Percentiles rank a stretch among this genome's conserved stretches.
Evolutionary conservation across 2,888 invertebrate genomes (phyloP).

Genomic region (Heliconius ismenius): DNA sequence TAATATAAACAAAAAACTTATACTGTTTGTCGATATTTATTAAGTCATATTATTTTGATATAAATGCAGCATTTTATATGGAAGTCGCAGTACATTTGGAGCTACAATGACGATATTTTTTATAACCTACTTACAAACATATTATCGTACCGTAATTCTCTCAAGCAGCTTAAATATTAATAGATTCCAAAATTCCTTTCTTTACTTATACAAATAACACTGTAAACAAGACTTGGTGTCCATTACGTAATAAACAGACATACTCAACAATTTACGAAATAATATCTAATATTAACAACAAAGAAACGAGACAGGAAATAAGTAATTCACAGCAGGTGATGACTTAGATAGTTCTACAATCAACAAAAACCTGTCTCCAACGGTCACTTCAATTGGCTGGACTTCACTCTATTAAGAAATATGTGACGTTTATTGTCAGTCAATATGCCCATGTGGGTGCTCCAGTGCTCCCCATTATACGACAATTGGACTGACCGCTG

Average conservation of each 20-base stretch:
- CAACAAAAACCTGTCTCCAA: conserved; percentile 44
- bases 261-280: conserved; percentile 5
- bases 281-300: conserved; percentile 10
- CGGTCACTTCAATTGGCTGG: conserved; percentile 47
- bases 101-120: not conserved
- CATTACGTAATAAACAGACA: not conserved
- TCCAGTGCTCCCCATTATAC: conserved; percentile 64
- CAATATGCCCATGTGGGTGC: conserved; percentile 76
- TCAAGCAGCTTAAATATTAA: not conserved
- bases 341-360: conserved; percentile 36
- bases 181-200: not conserved
- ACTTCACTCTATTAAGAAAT: conserved; percentile 67
- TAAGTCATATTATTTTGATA: not conserved
- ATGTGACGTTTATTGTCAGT: conserved; percentile 79
- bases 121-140: no score
- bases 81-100: not conserved
- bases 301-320: conserved; percentile 38
- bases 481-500: conserved; percentile 63
- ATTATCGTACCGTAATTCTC: no score
- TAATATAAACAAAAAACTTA: not conserved
- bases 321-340: conserved; percentile 44
- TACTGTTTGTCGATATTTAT: not conserved
- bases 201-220: not conserved
- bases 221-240: not conserved
- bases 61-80: not conserved